phyloP scores from a whole-genome alignment of 2,888 invertebrate genomes.

The Drosophila quinaria region DNA sequence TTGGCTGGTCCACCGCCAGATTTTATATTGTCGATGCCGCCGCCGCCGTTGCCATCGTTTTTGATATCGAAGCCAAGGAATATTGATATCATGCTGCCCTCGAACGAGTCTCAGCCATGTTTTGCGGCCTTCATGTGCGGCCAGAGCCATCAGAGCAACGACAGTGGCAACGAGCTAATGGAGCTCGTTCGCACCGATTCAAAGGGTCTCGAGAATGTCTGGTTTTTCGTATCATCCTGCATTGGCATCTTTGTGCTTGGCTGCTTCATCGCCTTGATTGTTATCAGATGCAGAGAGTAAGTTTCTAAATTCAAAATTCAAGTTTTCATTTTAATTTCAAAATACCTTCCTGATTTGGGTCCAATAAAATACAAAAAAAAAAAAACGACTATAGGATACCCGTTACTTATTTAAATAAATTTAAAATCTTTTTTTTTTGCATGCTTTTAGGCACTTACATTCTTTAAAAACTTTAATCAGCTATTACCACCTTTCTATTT shows the following conservation, averaged over 20 bases:
- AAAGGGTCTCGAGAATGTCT: constrained; percentile 89
- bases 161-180: constrained; percentile 91
- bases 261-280: constrained; percentile 91
- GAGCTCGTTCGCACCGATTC: constrained; percentile 90
- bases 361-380: too few species aligned
- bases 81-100: constrained; percentile 80
- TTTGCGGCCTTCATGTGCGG: constrained; percentile 89
- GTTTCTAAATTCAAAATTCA: too few species aligned
- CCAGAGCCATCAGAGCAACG: constrained; percentile 87
- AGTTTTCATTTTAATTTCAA: constrained; percentile 15
- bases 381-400: too few species aligned
- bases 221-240: constrained; percentile 93
- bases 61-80: constrained; percentile 85
- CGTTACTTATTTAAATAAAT: too few species aligned
- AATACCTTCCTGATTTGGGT: too few species aligned
- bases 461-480: too few species aligned
- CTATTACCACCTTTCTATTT: too few species aligned
- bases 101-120: constrained; percentile 89
- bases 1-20: constrained; percentile 89
- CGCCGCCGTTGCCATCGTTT: constrained; percentile 93
- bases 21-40: constrained; percentile 93
- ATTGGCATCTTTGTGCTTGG: constrained; percentile 93
- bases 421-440: too few species aligned
- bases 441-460: too few species aligned
- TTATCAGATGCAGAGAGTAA: constrained; percentile 94